Percentiles rank a stretch among this genome's conserved stretches.
Conservation (phyloP, 2,888 invertebrate species). For the Thera britannica region DNA sequence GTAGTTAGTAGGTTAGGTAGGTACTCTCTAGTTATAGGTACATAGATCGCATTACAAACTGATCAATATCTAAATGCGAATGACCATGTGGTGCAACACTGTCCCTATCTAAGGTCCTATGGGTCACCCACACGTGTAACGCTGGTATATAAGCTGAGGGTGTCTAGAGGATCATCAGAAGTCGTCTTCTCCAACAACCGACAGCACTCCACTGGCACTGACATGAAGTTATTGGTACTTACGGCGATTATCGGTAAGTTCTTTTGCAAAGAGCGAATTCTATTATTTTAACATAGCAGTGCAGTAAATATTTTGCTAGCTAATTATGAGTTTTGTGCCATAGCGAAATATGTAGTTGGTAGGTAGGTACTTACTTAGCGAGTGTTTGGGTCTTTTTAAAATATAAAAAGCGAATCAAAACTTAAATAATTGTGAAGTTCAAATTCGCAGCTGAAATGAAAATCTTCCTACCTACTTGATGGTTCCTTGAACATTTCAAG, state of each 20-base stretch:
- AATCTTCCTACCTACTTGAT: neutral
- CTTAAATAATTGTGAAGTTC: neutral
- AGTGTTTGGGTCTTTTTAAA: no score
- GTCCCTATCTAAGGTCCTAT: conserved; percentile 39
- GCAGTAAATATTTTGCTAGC: no score
- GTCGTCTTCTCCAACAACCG: conserved; percentile 62
- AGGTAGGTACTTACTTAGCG: neutral
- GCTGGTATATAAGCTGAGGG: conserved; percentile 62
- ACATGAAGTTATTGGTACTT: conserved; percentile 72
- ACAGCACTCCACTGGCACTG: conserved; percentile 38
- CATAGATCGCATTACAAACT: neutral
- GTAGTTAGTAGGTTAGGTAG: no score
- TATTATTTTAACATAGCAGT: no score
- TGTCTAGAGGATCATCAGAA: conserved; percentile 51
- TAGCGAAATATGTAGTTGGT: neutral
- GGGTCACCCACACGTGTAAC: conserved; percentile 55
- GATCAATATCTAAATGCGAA: conserved; percentile 15
- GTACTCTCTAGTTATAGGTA: neutral
- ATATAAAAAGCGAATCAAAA: neutral
- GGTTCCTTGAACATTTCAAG: neutral
- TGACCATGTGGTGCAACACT: conserved; percentile 31
- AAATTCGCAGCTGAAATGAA: neutral
- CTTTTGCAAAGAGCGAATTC: neutral
- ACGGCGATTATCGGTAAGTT: conserved; percentile 76
- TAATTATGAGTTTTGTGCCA: no score